Base-by-base conservation (phyloP, 2,888 invertebrate species). In the Dasysyrphus tricinctus region DNA sequence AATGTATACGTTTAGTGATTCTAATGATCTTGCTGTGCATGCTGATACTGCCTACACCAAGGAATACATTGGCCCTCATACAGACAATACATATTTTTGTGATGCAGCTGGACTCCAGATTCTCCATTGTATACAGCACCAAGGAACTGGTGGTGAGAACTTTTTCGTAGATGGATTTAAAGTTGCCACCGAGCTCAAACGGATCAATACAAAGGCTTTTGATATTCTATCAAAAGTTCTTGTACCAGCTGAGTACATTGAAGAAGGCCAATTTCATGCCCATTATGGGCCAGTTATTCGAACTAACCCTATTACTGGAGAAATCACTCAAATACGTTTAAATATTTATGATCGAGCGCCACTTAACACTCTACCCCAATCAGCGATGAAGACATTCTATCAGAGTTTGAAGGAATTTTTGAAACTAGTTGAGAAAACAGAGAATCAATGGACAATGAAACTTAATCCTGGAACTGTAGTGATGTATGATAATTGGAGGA, bases 401-500 rank as follows among this genome's bases (percentile, higher is more conserved):
- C 92, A 93, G n/a, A 94, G 95, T 47, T 91, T 95, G 63, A 93
- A 93, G 37, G 92, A 91, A 80, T 92, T 95, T 63, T 92, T 94
- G 14, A 92, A 92, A n/a, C 93, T 94, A 88, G 93, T 95, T 29
- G 92, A 94, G 63, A 91, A 93, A 11, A 90, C 92, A 0, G 90
- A 91, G 1, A 93, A 94, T 88, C 94, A 94, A 89, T 95, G 94
- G 94, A 92, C 92, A 88, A 93, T 96, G 34, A 94, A 95, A 92
- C 91, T 96, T 8, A 90, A 90, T 51, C 96, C 97, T 76, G 97
- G 97, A 29, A 94, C 94, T 14, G 94, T 97, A 11, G 92, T 96
- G 87, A 94, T 95, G 69, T 94, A 97, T 89, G 96, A 97, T 90
- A 97, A 97, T 92, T 97, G 96, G 94, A 93, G 97, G 73, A 93